Evolutionary conservation across 2,113 vertebrate genomes (phyloP).

Genomic region (Daphoenositta chrysoptera): DNA sequence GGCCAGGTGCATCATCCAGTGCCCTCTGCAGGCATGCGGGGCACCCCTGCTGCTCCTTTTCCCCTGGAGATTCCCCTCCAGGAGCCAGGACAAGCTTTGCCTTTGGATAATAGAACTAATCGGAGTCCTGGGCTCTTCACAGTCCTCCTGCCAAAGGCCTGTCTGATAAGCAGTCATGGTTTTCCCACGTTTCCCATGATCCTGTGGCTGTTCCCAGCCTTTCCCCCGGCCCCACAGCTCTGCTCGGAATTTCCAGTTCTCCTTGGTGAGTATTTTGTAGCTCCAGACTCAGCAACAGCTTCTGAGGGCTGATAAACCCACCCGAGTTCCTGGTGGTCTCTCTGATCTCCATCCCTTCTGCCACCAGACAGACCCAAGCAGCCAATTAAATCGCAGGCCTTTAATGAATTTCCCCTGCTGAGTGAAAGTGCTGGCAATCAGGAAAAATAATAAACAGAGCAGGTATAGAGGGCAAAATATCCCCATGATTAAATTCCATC

Average conservation of each 20-base stretch:
- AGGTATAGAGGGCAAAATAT: conserved; percentile 16
- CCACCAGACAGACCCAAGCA: not conserved
- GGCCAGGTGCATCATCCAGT: not conserved
- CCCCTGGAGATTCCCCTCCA: not conserved
- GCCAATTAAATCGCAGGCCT: not conserved
- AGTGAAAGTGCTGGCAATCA: not conserved
- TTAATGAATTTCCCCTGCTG: not conserved
- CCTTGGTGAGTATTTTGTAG: not conserved
- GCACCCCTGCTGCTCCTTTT: not conserved
- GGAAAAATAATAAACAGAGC: not conserved
- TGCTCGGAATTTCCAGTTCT: not conserved
- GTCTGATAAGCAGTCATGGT: rapidly evolving
- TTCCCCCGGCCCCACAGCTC: not conserved
- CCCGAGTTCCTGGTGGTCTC: not conserved
- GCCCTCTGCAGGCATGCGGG: not conserved
- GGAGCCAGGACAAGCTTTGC: not conserved
- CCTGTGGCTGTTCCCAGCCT: not conserved
- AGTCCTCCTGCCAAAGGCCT: not conserved
- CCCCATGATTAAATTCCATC: conserved; percentile 59
- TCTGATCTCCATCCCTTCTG: not conserved
- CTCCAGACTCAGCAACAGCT: not conserved
- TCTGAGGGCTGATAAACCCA: not conserved
- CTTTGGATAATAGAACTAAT: not conserved
- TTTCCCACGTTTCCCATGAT: rapidly evolving
- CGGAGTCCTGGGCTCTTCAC: not conserved